These are phyloP conservation scores for Pseudococcus viburni DNA, from an alignment of 2,888 invertebrate genomes.

Conservation along the genomic window DNA sequence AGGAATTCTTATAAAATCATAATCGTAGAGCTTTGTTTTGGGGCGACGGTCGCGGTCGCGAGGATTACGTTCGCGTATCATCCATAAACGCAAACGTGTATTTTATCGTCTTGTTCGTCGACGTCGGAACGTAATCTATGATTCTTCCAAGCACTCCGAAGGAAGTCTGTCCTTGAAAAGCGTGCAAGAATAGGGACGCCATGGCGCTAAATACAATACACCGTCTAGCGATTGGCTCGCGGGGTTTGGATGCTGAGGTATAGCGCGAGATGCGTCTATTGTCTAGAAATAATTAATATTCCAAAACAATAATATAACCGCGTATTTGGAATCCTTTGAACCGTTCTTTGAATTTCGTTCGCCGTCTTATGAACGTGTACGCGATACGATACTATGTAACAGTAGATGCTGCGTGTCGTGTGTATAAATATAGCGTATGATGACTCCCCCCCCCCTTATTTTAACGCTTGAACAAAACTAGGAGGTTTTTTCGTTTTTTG, in stretches of 20 bases:
- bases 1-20: constrained; percentile 60
- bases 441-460: too few relatives aligned
- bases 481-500: too few relatives aligned
- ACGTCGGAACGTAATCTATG: constrained; percentile 56
- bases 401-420: not conserved
- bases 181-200: constrained; percentile 64
- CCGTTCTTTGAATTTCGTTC: constrained; percentile 46
- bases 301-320: constrained; percentile 31
- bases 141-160: constrained; percentile 58
- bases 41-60: not conserved
- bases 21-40: constrained; percentile 49
- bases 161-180: constrained; percentile 63
- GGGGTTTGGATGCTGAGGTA: constrained; percentile 58
- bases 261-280: constrained; percentile 50
- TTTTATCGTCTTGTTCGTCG: too few relatives aligned
- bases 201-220: constrained; percentile 64
- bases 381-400: not conserved
- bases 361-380: constrained; percentile 13
- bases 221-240: constrained; percentile 62
- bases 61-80: not conserved
- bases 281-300: constrained; percentile 54
- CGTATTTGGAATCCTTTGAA: constrained; percentile 53
- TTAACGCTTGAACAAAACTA: too few relatives aligned
- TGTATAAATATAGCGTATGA: not conserved
- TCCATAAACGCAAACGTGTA: not conserved